Evolutionary conservation across 2,888 invertebrate species (phyloP), one percentile per base, ranked within the genome.

Genomic region (Lordiphosa andalusiaca): DNA sequence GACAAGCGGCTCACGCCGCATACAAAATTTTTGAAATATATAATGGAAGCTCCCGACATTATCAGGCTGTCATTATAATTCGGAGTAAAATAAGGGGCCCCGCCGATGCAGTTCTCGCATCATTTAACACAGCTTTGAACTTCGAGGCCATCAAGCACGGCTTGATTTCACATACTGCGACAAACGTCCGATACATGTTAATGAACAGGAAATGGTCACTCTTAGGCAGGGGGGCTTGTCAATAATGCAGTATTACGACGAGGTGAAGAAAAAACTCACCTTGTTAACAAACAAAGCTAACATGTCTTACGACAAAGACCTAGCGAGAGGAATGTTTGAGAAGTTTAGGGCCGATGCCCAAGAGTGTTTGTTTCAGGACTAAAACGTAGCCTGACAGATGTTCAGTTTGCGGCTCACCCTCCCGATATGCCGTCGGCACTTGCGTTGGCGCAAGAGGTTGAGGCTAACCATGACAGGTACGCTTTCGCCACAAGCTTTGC

Each of bases 181-280:
- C 48, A 38, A 48, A 13, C 13, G 13, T 7, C 39, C 39, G 3
- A 39, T 39, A 19, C 39, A 48, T 23, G 21, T 48, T 13, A 38
- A 25, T 12, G 38, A 38, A 33, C 30, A 25, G 12, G 38, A 49
- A 25, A 23, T 38, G 25, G 48, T 19, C 4, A 39, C 39, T 4
- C 39, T 30, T 37, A 37, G 48, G 13, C 48, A 49, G 25, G 25
- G 48, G 25, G 25, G 25, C 13, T 12, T 12, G 10, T 25, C 21
- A 9, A 21, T 49, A 6, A 16, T 49, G 25, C 25, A 49, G 23
- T 49, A 49, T 13, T 38, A 49, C 38, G 48, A 38, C 48, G 25
- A 48, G 23, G 48, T 48, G 12, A 25, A 48, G 38, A 37, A 38
- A 25, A 49, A 38, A 37, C 37, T 38, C 13, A 49, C 48, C 48